Percentiles rank a stretch among this genome's conserved stretches.
These are phyloP conservation scores for Cheumatopsyche charites DNA, from an alignment of 1,140 invertebrate genomes.

Conservation along the genomic window DNA sequence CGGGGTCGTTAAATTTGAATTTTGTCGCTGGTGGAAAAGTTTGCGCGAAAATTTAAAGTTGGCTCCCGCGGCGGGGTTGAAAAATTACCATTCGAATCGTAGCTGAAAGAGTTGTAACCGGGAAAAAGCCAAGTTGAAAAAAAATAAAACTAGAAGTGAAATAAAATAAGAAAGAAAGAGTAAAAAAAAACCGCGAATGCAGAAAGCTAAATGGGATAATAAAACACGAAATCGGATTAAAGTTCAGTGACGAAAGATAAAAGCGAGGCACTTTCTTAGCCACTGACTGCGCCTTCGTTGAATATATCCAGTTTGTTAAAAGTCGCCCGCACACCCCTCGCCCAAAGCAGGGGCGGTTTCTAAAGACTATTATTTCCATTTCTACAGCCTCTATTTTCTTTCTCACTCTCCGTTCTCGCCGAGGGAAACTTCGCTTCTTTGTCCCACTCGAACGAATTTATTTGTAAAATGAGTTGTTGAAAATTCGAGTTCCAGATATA, in stretches of 20 bases:
- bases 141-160: no score
- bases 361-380: no score
- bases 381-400: no score
- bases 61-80: background rate
- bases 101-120: background rate
- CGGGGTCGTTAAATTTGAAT: conserved; percentile 9
- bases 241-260: conserved; percentile 25
- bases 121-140: background rate
- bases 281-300: background rate
- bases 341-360: no score
- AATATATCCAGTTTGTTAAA: background rate
- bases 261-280: background rate
- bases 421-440: no score
- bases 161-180: background rate
- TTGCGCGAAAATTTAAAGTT: background rate
- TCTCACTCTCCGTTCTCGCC: no score
- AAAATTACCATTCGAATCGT: conserved; percentile 19
- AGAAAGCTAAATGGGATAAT: conserved; percentile 27
- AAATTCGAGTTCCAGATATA: no score
- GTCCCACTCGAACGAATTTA: no score
- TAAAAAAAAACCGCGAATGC: conserved; percentile 7
- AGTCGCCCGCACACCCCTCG: no score
- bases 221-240: conserved; percentile 24
- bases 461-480: no score
- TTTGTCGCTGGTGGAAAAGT: conserved; percentile 8